These are phyloP conservation scores for Tenthredo amoena DNA, from an alignment of 2,888 invertebrate species.

Conservation along the genomic window DNA sequence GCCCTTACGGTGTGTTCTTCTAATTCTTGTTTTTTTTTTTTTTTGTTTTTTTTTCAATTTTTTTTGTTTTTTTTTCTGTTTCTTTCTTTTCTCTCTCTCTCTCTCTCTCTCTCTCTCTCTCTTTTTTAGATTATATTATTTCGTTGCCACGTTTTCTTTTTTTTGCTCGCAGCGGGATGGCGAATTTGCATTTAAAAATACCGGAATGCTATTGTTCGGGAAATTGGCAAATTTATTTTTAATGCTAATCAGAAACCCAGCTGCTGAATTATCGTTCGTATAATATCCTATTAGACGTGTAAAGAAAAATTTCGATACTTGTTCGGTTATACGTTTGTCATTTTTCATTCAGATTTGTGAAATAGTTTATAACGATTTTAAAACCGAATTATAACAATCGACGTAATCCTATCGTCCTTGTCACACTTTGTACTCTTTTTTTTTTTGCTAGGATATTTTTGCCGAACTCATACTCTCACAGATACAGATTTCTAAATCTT, in stretches of 20 bases:
- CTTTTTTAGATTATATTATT: neutral
- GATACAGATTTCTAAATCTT: slow-evolving; percentile 4
- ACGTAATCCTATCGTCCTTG: slow-evolving; percentile 30
- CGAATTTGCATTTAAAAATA: slow-evolving; percentile 74
- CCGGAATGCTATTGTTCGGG: slow-evolving; percentile 62
- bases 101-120: no score
- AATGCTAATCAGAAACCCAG: slow-evolving; percentile 43
- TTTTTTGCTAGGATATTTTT: neutral
- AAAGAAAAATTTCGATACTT: no score
- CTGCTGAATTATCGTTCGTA: neutral
- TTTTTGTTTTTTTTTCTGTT: neutral
- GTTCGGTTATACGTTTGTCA: neutral
- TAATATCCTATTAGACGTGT: no score
- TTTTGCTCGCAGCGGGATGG: neutral
- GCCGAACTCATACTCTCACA: neutral
- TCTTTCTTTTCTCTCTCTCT: no score
- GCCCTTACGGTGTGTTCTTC: slow-evolving; percentile 75
- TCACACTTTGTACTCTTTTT: slow-evolving; percentile 33
- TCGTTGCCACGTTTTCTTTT: neutral
- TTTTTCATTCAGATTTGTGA: neutral
- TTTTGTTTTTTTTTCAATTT: neutral
- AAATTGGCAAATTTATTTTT: slow-evolving; percentile 49
- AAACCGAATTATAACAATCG: neutral
- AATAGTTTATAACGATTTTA: neutral
- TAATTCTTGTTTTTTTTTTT: slow-evolving; percentile 63